Conservation (phyloP, 2,797 vertebrate species). For the Alauda arvensis region DNA sequence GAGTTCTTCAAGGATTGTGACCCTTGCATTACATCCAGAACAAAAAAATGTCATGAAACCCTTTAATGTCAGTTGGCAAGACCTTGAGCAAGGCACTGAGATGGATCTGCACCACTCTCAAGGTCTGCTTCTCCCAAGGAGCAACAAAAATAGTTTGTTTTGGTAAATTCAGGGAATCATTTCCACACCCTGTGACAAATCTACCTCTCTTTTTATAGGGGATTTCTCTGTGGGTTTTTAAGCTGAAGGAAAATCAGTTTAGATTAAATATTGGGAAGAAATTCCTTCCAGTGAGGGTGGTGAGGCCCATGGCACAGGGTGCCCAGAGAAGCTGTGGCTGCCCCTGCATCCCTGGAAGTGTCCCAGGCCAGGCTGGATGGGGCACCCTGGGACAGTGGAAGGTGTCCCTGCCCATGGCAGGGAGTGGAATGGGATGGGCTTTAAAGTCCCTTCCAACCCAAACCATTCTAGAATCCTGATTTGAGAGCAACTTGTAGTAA, state of each 20-base stretch:
- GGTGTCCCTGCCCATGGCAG: neutral
- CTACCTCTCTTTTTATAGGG: neutral
- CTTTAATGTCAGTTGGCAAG: neutral
- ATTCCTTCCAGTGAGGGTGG: fast-evolving
- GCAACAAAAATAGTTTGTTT: neutral
- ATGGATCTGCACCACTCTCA: neutral
- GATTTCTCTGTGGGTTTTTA: neutral
- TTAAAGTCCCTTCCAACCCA: neutral
- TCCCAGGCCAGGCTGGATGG: fast-evolving
- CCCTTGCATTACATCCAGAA: neutral
- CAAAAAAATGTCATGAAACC: neutral
- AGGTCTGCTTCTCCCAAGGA: neutral
- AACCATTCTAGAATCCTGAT: neutral
- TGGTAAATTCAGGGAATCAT: neutral
- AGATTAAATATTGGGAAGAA: neutral
- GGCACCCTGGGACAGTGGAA: fast-evolving
- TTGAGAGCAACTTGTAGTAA: neutral
- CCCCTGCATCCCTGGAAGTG: neutral
- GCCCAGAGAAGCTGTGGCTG: neutral
- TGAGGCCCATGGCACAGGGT: neutral
- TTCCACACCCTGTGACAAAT: neutral
- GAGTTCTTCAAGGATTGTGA: neutral
- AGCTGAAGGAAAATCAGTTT: neutral
- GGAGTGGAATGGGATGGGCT: fast-evolving
- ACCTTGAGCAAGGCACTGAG: neutral